A percentile compares a stretch with the other conserved stretches of the same genome.
phyloP scores from a whole-genome alignment of 2,888 invertebrate species.

The Hermaeophaga mercurialis region DNA sequence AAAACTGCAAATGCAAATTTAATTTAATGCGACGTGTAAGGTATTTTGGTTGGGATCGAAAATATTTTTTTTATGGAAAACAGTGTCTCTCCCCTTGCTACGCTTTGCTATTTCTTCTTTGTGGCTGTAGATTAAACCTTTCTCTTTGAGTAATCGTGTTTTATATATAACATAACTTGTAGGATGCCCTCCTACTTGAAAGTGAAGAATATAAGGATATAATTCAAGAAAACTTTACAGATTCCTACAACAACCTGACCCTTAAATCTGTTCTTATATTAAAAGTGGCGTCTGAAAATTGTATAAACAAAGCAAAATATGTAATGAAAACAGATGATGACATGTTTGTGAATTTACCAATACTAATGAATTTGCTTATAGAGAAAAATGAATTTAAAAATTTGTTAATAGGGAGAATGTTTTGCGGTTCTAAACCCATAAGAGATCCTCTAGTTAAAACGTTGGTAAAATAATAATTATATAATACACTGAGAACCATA shows the following conservation, averaged over 20 bases:
- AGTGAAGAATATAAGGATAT: conserved; percentile 73
- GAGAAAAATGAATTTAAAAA: conserved; percentile 51
- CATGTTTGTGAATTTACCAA: conserved; percentile 75
- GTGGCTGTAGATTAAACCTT: too few species aligned
- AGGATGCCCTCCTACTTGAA: conserved; percentile 70
- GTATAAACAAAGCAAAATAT: conserved; percentile 62
- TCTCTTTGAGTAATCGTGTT: too few species aligned
- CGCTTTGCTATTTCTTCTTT: too few species aligned
- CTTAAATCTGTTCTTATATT: conserved; percentile 84
- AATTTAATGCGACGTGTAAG: too few species aligned
- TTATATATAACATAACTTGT: too few species aligned
- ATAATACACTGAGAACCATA: too few species aligned
- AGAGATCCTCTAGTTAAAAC: conserved; percentile 77
- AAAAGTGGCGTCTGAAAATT: conserved; percentile 77
- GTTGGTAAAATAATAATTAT: conserved; percentile 58
- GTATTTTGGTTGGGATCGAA: too few species aligned
- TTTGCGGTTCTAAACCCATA: conserved; percentile 78
- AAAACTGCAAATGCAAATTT: too few species aligned
- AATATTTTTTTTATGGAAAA: too few species aligned
- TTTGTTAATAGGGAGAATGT: conserved; percentile 75
- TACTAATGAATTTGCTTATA: conserved; percentile 40
- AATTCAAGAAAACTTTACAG: conserved; percentile 82
- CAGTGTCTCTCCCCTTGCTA: too few species aligned
- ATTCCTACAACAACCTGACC: conserved; percentile 86
- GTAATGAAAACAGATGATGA: conserved; percentile 88